Percentiles rank a stretch among this genome's conserved stretches.
Conservation (phyloP, 2,113 vertebrate genomes). For the Acrocephalus arundinaceus region DNA sequence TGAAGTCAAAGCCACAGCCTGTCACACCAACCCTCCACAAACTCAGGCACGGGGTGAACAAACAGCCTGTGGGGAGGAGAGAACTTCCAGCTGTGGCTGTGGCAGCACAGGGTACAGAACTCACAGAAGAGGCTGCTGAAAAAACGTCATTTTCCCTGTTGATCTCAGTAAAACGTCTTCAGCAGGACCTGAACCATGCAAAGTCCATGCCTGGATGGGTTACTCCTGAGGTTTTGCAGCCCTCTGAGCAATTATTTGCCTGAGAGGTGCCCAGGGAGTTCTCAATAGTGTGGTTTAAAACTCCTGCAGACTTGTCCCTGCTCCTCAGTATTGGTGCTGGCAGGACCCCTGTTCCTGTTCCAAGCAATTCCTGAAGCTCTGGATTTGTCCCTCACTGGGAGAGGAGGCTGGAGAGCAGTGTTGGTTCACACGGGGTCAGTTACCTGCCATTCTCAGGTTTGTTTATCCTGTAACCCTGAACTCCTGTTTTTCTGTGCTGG, state of each 20-base stretch:
- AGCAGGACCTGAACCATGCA: not conserved
- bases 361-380: fast-evolving
- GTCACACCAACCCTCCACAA: not conserved
- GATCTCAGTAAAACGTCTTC: not conserved
- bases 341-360: not conserved
- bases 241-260: not conserved
- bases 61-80: not conserved
- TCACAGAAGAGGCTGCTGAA: not conserved
- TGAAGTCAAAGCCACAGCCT: not conserved
- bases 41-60: not conserved
- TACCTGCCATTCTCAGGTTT: not conserved
- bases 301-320: not conserved
- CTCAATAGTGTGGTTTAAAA: not conserved
- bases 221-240: not conserved
- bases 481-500: not conserved
- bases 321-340: not conserved
- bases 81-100: not conserved
- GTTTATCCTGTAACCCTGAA: not conserved
- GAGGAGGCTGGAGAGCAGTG: not conserved
- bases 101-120: not conserved
- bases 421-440: not conserved
- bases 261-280: not conserved
- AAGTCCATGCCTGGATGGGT: not conserved
- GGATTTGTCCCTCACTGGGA: not conserved
- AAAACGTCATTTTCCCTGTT: not conserved